Conservation (phyloP, 2,888 invertebrate genomes). For the Ormyrus nitidulus region DNA sequence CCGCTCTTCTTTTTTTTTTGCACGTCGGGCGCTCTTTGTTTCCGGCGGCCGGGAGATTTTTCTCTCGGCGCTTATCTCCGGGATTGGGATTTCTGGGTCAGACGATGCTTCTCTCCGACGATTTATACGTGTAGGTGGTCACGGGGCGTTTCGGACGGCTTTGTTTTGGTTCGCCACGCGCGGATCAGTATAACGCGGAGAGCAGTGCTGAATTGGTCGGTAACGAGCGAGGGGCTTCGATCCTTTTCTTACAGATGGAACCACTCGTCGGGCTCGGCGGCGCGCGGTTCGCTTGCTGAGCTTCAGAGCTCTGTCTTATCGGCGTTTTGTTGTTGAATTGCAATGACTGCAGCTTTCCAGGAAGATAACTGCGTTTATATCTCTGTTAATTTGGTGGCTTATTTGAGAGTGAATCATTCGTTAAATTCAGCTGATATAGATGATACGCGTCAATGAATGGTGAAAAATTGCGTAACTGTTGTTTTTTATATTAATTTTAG, state of each 20-base stretch:
- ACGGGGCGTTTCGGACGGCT: background rate
- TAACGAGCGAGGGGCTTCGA: background rate
- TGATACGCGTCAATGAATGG: too few relatives aligned
- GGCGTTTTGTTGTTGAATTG: background rate
- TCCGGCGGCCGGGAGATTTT: background rate
- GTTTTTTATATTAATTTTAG: too few relatives aligned
- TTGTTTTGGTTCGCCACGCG: background rate
- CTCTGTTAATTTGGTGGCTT: too few relatives aligned
- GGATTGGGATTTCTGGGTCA: slow-evolving; percentile 36
- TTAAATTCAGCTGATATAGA: too few relatives aligned
- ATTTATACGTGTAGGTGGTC: too few relatives aligned
- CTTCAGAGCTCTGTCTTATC: slow-evolving; percentile 15
- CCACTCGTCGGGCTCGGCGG: slow-evolving; percentile 26
- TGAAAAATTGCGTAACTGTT: too few relatives aligned
- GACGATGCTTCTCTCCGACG: slow-evolving; percentile 1
- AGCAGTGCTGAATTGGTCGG: slow-evolving; percentile 7
- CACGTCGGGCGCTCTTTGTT: background rate
- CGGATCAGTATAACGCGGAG: slow-evolving; percentile 4
- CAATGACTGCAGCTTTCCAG: too few relatives aligned
- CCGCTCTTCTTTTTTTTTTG: background rate
- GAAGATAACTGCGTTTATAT: too few relatives aligned
- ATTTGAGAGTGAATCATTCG: too few relatives aligned
- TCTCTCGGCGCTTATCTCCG: background rate
- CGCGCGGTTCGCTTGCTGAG: background rate
- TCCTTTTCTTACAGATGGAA: slow-evolving; percentile 44